A percentile compares a stretch with the other conserved stretches of the same genome.
Evolutionary conservation across 2,797 vertebrate species (phyloP).

Genomic region (Corythornis leucogaster): DNA sequence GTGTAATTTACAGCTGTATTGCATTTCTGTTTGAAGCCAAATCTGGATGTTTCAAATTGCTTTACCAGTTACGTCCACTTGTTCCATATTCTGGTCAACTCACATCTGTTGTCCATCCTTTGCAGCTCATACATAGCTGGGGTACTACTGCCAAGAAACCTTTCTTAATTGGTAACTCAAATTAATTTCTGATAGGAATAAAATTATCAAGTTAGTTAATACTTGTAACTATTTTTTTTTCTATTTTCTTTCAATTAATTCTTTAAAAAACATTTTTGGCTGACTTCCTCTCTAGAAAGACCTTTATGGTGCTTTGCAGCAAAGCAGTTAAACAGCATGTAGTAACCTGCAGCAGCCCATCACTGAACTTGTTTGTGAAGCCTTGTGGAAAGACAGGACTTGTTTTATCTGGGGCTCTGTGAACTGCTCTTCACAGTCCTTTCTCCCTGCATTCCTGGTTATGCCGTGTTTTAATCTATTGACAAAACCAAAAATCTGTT

Average conservation of each 20-base stretch:
- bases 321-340: neutral
- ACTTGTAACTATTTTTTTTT: neutral
- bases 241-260: neutral
- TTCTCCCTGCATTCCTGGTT: neutral
- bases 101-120: neutral
- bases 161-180: neutral
- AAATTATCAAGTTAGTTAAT: neutral
- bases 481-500: neutral
- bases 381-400: neutral
- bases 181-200: neutral
- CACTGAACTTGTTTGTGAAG: neutral
- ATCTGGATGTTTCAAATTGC: neutral
- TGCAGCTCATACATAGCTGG: neutral
- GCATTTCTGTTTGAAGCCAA: neutral
- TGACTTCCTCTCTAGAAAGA: neutral
- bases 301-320: neutral
- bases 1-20: neutral
- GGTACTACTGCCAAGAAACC: neutral
- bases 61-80: constrained; percentile 4
- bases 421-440: neutral
- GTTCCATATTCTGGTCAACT: neutral
- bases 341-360: neutral
- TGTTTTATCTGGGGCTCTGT: neutral
- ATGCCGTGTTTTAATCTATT: neutral
- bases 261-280: neutral